Percentiles rank a stretch among this genome's conserved stretches.
Conservation (phyloP, 2,113 vertebrate genomes). For the Megaceryle torquata region DNA sequence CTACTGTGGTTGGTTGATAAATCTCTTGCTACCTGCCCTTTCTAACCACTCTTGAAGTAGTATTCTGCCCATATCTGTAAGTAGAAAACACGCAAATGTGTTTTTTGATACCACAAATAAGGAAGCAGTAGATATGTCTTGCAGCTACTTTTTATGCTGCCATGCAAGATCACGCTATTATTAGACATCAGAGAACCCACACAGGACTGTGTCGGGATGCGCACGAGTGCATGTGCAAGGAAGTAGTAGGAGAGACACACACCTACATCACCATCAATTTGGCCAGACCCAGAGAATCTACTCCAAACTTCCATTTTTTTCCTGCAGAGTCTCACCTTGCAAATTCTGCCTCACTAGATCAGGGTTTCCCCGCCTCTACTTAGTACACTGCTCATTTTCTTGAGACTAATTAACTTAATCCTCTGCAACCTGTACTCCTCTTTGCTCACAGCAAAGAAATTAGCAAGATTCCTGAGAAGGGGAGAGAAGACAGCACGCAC, state of each 20-base stretch:
- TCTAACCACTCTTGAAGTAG: background rate
- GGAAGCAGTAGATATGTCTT: background rate
- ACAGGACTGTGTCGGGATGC: accelerated
- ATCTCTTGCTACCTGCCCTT: background rate
- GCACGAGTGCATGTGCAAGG: accelerated
- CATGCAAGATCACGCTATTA: background rate
- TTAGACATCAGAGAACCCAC: background rate
- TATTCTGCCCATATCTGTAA: background rate
- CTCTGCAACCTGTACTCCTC: background rate
- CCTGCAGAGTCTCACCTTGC: background rate
- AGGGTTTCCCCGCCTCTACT: background rate
- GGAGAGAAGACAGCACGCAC: background rate
- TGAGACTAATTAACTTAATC: background rate
- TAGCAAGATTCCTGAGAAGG: background rate
- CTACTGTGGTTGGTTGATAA: background rate
- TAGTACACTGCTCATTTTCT: background rate
- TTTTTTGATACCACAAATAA: background rate
- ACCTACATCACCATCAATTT: background rate
- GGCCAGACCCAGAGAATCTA: background rate
- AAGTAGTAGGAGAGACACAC: background rate
- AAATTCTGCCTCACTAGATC: background rate
- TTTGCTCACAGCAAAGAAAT: background rate
- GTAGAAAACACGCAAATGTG: background rate
- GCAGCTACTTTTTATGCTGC: background rate
- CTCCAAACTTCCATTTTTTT: background rate